A percentile compares a stretch with the other conserved stretches of the same genome.
These are phyloP conservation scores for Chrysomallon squamiferum DNA, from an alignment of 1,140 invertebrate genomes.

Conservation along the genomic window DNA sequence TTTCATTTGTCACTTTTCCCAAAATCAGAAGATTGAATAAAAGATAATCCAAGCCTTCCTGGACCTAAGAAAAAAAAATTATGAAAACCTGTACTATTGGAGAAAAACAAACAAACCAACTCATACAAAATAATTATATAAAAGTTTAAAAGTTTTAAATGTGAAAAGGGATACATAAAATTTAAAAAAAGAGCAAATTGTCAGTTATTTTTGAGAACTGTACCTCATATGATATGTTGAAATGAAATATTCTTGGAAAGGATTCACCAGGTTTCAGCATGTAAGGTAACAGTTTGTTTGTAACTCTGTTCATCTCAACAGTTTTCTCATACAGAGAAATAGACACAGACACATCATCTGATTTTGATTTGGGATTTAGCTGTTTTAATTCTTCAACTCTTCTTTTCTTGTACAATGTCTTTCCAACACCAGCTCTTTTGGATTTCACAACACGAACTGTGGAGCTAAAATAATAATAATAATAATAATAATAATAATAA, in stretches of 20 bases:
- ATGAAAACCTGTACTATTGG: background rate
- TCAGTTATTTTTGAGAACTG: background rate
- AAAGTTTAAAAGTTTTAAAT: background rate
- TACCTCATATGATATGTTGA: slow-evolving; percentile 54
- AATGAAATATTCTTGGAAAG: slow-evolving; percentile 45
- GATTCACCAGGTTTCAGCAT: slow-evolving; percentile 18
- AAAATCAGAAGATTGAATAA: slow-evolving; percentile 55
- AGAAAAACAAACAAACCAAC: background rate
- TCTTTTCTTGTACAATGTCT: slow-evolving; percentile 45
- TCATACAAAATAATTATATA: background rate
- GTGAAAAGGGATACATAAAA: background rate
- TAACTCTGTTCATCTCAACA: slow-evolving; percentile 23
- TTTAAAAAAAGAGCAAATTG: background rate
- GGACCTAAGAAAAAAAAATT: slow-evolving; percentile 31
- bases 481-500: no score
- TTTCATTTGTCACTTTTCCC: slow-evolving; percentile 39
- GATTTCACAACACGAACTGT: slow-evolving; percentile 32
- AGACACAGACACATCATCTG: slow-evolving; percentile 10
- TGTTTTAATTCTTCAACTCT: slow-evolving; percentile 23
- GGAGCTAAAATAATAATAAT: background rate
- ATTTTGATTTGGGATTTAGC: background rate
- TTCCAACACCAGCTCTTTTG: slow-evolving; percentile 51
- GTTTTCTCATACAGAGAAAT: slow-evolving; percentile 43
- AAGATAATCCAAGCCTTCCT: slow-evolving; percentile 51
- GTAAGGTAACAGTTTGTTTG: slow-evolving; percentile 27